phyloP scores from a whole-genome alignment of 2,888 invertebrate genomes.

The Mimas tiliae region DNA sequence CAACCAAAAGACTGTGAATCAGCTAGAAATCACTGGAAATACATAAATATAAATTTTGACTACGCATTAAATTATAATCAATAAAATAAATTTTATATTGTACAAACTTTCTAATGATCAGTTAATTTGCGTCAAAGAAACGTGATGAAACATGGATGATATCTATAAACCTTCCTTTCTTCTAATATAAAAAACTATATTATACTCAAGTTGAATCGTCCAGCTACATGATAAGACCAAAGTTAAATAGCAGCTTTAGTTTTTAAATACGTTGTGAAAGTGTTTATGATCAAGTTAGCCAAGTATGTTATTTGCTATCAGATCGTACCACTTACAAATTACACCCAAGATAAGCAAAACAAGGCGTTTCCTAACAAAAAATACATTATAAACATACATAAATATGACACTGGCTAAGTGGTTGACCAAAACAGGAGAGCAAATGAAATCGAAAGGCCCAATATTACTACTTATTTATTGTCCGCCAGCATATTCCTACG shows the following conservation, averaged over 20 bases:
- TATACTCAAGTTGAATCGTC: neutral
- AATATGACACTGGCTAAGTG: conserved; percentile 36
- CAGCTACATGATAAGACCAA: neutral
- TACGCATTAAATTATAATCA: neutral
- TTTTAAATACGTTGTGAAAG: conserved; percentile 18
- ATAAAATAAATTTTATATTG: neutral
- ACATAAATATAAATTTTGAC: neutral
- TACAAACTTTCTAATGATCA: conserved; percentile 1
- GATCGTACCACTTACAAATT: conserved; percentile 13
- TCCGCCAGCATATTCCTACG: conserved; percentile 9
- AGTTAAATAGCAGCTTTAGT: neutral
- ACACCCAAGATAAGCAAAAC: conserved; percentile 21
- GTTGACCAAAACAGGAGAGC: conserved; percentile 56
- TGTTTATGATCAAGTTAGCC: conserved; percentile 22
- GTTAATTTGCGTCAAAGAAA: neutral
- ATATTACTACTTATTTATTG: conserved; percentile 41
- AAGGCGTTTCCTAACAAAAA: conserved; percentile 2
- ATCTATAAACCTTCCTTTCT: neutral
- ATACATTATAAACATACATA: conserved; percentile 25
- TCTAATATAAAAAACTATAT: neutral
- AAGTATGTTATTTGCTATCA: conserved; percentile 12
- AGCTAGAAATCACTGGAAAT: neutral
- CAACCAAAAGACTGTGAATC: neutral
- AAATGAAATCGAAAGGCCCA: conserved; percentile 57
- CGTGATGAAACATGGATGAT: conserved; percentile 13